These are phyloP conservation scores for Xylota sylvarum DNA, from an alignment of 2,888 invertebrate genomes.

Conservation along the genomic window DNA sequence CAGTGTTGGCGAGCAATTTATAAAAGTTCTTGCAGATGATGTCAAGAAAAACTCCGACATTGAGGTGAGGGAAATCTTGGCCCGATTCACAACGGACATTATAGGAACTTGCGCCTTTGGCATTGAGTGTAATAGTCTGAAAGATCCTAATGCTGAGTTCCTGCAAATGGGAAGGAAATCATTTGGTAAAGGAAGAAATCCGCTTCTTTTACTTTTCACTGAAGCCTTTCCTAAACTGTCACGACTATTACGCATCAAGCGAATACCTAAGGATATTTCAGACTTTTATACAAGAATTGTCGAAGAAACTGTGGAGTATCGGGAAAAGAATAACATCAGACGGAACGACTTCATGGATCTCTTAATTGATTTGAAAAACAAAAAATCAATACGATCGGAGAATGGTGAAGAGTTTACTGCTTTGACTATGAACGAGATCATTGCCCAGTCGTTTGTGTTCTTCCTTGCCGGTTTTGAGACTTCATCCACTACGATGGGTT, in stretches of 20 bases:
- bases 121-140: conserved; percentile 85
- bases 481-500: conserved; percentile 87
- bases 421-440: conserved; percentile 80
- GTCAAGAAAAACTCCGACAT: conserved; percentile 78
- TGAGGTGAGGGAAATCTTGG: conserved; percentile 83
- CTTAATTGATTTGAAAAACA: conserved; percentile 85
- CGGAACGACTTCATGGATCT: conserved; percentile 87
- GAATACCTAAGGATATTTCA: conserved; percentile 79
- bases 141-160: conserved; percentile 83
- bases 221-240: conserved; percentile 79
- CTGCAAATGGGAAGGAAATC: conserved; percentile 80
- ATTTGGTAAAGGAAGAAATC: conserved; percentile 63
- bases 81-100: conserved; percentile 86
- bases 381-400: conserved; percentile 81
- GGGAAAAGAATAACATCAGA: conserved; percentile 83
- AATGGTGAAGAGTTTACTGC: conserved; percentile 49
- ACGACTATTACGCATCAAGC: conserved; percentile 78
- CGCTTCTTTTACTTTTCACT: conserved; percentile 78
- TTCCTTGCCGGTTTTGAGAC: conserved; percentile 87
- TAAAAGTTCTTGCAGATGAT: conserved; percentile 30
- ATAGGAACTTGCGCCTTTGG: conserved; percentile 86
- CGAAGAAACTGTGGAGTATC: conserved; percentile 82
- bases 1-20: conserved; percentile 80
- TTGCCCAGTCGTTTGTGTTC: conserved; percentile 82
- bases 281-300: conserved; percentile 85